Evolutionary conservation across 2,888 invertebrate species (phyloP), one percentile per base, ranked within the genome.

Genomic region (Cephalotes varians): DNA sequence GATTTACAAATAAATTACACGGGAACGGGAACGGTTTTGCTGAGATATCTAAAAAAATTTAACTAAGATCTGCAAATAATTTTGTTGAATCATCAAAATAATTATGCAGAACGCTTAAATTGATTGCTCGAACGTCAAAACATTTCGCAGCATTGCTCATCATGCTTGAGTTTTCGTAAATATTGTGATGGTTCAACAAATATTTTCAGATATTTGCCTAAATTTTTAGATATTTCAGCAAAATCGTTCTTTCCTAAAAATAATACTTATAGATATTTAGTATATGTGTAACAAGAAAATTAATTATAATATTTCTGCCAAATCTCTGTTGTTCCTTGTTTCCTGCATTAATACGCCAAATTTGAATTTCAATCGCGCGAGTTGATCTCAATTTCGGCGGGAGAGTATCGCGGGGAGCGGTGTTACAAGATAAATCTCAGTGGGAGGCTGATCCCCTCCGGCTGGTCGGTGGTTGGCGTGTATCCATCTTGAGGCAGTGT

Each of bases 401-500:
- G 25, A 44, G 56, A 72, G 25, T 25, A 37, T 77, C 44, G 18
- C 44, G 18, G 71, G 34, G n/a, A 18, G 44, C 71, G 34, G 18
- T 77, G 37, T 64, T 44, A 40, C 18, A 28, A 81, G 82, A 83
- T 83, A 83, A 83, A 83, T 83, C n/a, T n/a, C 67, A 82, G 79
- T 64, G 62, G 10, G 74, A 71, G 18, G 54, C 18, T 25, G 10
- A 25, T 15, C 5, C 51, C 37, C 37, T 74, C 25, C 12, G 54
- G 31, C 25, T 7, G 54, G 31, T 28, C 40, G 56, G 67, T 56
- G 34, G 83, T 58, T 58, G 65, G 51, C 77, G 54, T 73, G 62
- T 85, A 85, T 83, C 79, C 62, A 79, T 85, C 79, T 85, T 83
- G 76, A 76, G 83, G 69, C 56, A 69, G 54, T 62, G 60, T 40